phyloP scores from a whole-genome alignment of 2,113 vertebrate genomes.

The Orthonyx spaldingii region DNA sequence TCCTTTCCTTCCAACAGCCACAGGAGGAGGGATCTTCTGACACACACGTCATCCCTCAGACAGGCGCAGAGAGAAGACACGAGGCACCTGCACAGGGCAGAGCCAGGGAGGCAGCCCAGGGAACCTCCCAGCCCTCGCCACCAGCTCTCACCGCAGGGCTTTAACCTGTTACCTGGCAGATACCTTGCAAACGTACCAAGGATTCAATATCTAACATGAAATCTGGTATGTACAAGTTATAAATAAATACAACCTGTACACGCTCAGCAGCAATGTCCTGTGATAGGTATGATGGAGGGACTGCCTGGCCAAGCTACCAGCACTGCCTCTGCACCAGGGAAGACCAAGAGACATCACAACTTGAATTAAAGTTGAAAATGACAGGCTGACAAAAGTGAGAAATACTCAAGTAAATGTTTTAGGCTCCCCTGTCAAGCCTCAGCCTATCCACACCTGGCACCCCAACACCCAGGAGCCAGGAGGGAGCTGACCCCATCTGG shows the following conservation, averaged over 20 bases:
- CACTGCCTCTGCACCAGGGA: neutral
- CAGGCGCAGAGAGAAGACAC: neutral
- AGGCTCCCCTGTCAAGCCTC: neutral
- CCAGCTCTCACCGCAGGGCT: neutral
- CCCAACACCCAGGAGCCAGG: rapidly evolving
- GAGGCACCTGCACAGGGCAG: neutral
- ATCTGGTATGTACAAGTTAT: neutral
- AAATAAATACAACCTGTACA: neutral
- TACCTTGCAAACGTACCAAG: neutral
- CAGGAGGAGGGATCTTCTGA: neutral
- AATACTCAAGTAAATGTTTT: neutral
- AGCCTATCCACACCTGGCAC: neutral
- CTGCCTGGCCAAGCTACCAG: neutral
- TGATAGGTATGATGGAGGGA: neutral
- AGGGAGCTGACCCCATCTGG: neutral
- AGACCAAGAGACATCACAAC: neutral
- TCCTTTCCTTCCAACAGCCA: neutral
- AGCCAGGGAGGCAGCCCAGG: neutral
- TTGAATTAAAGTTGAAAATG: neutral
- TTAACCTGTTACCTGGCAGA: neutral
- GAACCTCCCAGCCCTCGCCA: neutral
- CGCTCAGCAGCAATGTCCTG: neutral
- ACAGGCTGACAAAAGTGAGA: neutral
- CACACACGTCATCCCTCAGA: neutral
- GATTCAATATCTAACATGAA: neutral